Evolutionary conservation across 2,113 vertebrate genomes (phyloP).

Genomic region (Sorex fumeus): DNA sequence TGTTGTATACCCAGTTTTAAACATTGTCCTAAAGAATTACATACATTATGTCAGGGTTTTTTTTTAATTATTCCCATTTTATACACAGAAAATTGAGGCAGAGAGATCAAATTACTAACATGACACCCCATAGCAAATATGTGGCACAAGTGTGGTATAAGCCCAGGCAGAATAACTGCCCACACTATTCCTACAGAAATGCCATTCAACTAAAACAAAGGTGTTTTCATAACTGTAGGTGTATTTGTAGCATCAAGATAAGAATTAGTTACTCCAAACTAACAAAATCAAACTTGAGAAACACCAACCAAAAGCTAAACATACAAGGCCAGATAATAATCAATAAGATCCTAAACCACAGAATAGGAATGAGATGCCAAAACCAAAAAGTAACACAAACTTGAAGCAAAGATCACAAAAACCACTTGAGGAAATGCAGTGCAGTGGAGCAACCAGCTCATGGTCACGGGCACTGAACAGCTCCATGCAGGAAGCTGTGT

Average conservation of each 20-base stretch:
- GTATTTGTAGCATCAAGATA: slow-evolving; percentile 1
- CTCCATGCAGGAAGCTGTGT: neutral
- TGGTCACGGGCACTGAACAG: neutral
- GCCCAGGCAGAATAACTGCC: neutral
- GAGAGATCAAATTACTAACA: neutral
- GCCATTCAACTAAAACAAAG: slow-evolving; percentile 7
- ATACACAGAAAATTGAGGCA: neutral
- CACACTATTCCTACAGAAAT: neutral
- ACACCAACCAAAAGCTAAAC: slow-evolving; percentile 20
- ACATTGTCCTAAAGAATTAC: neutral
- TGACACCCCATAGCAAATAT: neutral
- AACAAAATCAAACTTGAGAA: slow-evolving; percentile 55
- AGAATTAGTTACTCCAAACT: slow-evolving; percentile 31
- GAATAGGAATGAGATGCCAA: slow-evolving; percentile 51
- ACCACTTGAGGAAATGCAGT: neutral
- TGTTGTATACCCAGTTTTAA: neutral
- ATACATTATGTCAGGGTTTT: slow-evolving; percentile 10
- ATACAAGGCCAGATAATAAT: neutral
- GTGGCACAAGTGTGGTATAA: neutral
- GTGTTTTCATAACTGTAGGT: neutral
- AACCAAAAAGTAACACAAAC: slow-evolving; percentile 47
- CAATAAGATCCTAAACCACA: neutral
- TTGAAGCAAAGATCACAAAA: slow-evolving; percentile 43
- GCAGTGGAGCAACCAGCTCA: neutral
- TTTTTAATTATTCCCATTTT: slow-evolving; percentile 40